Evolutionary conservation across 2,113 vertebrate species (phyloP).

Genomic region (Lophotis ruficrista): DNA sequence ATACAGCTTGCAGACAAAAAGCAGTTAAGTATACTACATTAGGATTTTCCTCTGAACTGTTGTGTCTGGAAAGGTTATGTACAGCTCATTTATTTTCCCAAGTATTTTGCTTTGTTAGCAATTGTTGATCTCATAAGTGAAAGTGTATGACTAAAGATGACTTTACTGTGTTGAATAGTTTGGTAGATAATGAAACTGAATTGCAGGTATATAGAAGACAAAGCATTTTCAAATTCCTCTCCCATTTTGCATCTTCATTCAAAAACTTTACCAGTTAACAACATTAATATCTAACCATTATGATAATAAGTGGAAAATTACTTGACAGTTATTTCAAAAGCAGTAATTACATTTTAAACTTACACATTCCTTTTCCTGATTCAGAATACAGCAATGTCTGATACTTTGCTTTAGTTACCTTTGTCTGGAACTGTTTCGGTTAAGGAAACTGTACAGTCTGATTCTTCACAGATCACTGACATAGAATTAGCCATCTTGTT

Average conservation of each 20-base stretch:
- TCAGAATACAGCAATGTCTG: neutral
- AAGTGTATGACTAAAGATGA: neutral
- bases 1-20: neutral
- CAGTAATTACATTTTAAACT: neutral
- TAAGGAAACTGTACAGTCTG: neutral
- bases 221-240: neutral
- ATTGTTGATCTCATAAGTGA: neutral
- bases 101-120: neutral
- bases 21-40: neutral
- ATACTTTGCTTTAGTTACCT: slow-evolving; percentile 41
- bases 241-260: neutral
- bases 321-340: neutral
- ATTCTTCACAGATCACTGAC: neutral
- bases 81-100: neutral
- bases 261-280: neutral
- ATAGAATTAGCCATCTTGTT: neutral
- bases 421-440: neutral
- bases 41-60: neutral
- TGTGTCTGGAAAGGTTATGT: neutral
- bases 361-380: neutral
- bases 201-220: neutral
- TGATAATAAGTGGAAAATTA: neutral
- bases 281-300: neutral
- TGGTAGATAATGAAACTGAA: neutral
- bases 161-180: neutral